Percentiles rank a stretch among this genome's conserved stretches.
Conservation (phyloP, 2,888 invertebrate species). For the Aspidapion aeneum region DNA sequence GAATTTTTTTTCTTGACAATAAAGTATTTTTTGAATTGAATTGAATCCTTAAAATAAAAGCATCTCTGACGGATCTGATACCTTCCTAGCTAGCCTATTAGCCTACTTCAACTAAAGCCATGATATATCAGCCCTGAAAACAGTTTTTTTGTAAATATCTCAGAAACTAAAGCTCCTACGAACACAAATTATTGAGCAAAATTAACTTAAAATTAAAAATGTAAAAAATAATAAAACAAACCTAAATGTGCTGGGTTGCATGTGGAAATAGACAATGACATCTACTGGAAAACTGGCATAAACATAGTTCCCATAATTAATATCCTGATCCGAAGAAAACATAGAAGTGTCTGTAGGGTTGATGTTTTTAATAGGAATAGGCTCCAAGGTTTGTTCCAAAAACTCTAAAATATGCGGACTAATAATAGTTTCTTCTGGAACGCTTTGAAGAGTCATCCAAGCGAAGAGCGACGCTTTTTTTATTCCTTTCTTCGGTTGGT, state of each 20-base stretch:
- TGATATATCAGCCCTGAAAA: no score
- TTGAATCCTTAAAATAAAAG: no score
- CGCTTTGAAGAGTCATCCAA: conserved; percentile 95
- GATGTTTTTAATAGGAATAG: conserved; percentile 64
- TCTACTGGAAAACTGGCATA: conserved; percentile 97
- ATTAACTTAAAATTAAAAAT: no score
- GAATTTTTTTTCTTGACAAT: no score
- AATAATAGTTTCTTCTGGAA: conserved; percentile 96
- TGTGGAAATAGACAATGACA: conserved; percentile 97
- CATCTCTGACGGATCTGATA: no score
- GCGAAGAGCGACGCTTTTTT: conserved; percentile 90
- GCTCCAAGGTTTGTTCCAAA: conserved; percentile 94
- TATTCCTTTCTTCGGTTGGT: conserved; percentile 48
- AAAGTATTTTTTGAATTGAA: no score
- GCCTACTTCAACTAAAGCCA: no score
- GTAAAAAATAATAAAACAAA: no score
- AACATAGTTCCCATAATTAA: conserved; percentile 72
- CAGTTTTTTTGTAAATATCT: no score
- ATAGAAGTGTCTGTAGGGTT: conserved; percentile 34
- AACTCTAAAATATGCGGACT: conserved; percentile 97
- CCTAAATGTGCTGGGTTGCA: conserved; percentile 96
- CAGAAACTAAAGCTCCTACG: no score
- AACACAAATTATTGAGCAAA: no score
- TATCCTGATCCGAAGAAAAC: conserved; percentile 51
- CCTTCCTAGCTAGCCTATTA: no score